Percentiles rank a stretch among this genome's conserved stretches.
Evolutionary conservation across 2,888 invertebrate species (phyloP).

Genomic region (Pristionchus mayeri): DNA sequence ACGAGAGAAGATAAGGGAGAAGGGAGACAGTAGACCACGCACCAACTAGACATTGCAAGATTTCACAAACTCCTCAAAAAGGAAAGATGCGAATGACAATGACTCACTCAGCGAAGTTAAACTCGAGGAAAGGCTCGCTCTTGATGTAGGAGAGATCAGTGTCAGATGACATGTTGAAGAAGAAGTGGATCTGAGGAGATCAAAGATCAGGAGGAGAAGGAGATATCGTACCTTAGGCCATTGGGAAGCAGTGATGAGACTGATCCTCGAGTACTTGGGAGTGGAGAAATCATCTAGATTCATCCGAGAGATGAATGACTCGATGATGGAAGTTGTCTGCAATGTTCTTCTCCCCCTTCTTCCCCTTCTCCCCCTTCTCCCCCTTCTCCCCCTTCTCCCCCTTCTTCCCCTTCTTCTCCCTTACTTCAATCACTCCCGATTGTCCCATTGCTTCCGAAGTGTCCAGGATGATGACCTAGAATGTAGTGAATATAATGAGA

Average conservation of each 20-base stretch:
- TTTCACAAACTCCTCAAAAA: neutral
- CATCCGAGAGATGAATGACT: conserved; percentile 20
- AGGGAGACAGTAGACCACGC: neutral
- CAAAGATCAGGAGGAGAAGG: neutral
- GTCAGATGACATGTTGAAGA: conserved; percentile 12
- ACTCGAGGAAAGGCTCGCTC: neutral
- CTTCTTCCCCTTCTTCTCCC: neutral
- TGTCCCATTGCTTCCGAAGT: conserved; percentile 19
- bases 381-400: neutral
- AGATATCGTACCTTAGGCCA: neutral
- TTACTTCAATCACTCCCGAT: neutral
- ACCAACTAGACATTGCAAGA: neutral
- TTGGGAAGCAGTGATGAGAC: conserved; percentile 2
- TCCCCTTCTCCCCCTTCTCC: neutral
- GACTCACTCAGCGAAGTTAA: conserved; percentile 18
- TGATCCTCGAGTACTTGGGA: conserved; percentile 24
- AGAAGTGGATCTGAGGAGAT: conserved; percentile 1
- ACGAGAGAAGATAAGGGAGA: neutral
- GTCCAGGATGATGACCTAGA: conserved; percentile 27
- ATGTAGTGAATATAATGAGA: neutral
- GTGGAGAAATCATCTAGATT: conserved; percentile 25
- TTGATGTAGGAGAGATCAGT: conserved; percentile 14
- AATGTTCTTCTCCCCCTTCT: neutral
- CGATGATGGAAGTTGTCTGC: conserved; percentile 22
- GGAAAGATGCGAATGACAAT: neutral